phyloP scores from a whole-genome alignment of 2,113 vertebrate species.

The Calypte anna region DNA sequence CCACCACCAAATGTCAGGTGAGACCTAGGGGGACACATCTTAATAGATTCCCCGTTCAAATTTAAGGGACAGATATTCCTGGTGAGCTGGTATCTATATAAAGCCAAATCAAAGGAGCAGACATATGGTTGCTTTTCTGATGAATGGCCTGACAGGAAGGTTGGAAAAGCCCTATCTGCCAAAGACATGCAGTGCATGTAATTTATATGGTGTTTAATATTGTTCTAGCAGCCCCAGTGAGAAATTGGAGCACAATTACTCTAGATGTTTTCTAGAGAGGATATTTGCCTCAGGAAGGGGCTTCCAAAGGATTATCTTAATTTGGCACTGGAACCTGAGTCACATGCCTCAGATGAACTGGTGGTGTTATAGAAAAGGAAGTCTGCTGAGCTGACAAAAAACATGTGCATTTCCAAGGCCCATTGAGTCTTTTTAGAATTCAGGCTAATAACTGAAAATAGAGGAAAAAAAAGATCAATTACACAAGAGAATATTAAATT shows the following conservation, averaged over 20 bases:
- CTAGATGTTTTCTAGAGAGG: background rate
- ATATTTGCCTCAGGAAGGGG: background rate
- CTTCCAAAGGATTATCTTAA: background rate
- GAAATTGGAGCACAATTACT: background rate
- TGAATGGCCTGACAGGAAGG: background rate
- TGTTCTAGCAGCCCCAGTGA: background rate
- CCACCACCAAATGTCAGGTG: slow-evolving; percentile 29
- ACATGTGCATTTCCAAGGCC: background rate
- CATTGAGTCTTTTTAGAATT: background rate
- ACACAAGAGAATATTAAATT: background rate
- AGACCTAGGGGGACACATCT: background rate
- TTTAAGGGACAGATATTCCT: background rate
- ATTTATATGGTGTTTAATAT: background rate
- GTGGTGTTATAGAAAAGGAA: background rate
- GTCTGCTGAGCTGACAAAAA: background rate
- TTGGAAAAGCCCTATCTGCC: background rate
- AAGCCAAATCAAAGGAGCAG: background rate
- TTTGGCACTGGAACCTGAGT: background rate
- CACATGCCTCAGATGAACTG: background rate
- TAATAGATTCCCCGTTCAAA: background rate
- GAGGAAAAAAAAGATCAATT: background rate
- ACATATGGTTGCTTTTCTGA: background rate
- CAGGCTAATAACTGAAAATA: background rate
- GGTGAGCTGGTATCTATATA: background rate
- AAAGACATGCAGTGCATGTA: background rate